Base-by-base conservation (phyloP, 2,888 invertebrate species). In the Uropetala carovei region DNA sequence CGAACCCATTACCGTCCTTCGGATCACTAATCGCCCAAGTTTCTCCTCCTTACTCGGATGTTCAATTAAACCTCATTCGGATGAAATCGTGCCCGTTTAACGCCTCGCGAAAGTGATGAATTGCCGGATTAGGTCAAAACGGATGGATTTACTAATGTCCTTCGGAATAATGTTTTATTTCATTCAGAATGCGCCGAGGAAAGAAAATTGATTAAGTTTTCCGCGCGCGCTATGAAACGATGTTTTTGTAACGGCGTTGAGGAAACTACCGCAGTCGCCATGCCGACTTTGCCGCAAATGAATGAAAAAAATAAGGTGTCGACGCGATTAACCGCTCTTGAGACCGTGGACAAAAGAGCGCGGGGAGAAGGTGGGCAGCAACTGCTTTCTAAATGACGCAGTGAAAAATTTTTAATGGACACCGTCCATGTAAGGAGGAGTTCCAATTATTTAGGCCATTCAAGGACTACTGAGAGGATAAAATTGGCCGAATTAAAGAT, bases 371-470 rank as follows among this genome's bases (percentile, higher is more conserved):
- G 89, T 64, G 64, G 64, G 30, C 27, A 86, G 27, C 30, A 14
- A 64, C 89, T 64, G 64, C 89, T 89, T 89, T 89, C 89, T 89
- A 89, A n/a, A 89, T 89, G 89, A 89, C 89, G 89, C 60, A 60
- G 89, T 89, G 64, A 89, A 89, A 89, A 16, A 64, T 68, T 86
- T 64, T 64, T 64, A 89, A 64, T 60, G 89, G 64, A 89, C 89
- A 56, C 60, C 18, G 43, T 30, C 89, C 89, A 64, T 89, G 22
- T 89, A 89, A n/a, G 89, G 89, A 64, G 64, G 89, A 89, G 68
- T 60, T 89, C 89, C 89, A 89, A 89, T 89, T 89, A 89, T 89
- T 89, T 64, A 64, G 89, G 60, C 64, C 64, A 9, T 27, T 75
- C 89, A 89, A 89, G 89, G 89, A 64, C 89, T 60, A 89, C 64